phyloP scores from a whole-genome alignment of 1,140 invertebrate species.

The Bathynomus jamesi region DNA sequence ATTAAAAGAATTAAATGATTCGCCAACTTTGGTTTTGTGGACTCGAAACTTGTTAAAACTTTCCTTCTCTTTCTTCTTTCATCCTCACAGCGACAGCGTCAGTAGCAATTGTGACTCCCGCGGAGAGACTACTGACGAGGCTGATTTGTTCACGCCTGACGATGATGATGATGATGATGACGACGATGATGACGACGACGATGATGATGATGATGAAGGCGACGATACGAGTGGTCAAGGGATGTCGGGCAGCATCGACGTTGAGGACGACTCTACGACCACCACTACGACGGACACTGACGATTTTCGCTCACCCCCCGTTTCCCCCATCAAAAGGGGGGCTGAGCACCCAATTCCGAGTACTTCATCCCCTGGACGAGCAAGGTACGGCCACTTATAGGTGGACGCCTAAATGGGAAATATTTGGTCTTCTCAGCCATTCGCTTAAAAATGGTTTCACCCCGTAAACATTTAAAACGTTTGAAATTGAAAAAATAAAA shows the following conservation, averaged over 20 bases:
- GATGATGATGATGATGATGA: neutral
- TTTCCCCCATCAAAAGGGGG: neutral
- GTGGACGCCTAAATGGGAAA: no score
- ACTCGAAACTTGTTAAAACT: no score
- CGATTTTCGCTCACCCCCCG: neutral
- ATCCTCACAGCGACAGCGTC: neutral
- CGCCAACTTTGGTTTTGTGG: no score
- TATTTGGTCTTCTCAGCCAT: no score
- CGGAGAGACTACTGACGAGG: neutral
- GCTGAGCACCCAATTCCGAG: neutral
- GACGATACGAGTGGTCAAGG: neutral
- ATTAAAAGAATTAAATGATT: no score
- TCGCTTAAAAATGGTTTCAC: no score
- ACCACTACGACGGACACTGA: neutral
- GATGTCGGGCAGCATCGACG: neutral
- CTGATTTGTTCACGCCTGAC: neutral
- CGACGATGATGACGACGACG: neutral
- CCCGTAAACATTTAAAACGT: no score
- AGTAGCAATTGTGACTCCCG: neutral
- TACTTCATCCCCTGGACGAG: neutral
- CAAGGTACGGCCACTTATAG: neutral
- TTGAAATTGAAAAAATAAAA: no score
- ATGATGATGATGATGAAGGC: neutral
- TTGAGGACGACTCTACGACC: neutral
- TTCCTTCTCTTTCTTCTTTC: no score